Percentiles rank a stretch among this genome's conserved stretches.
These are phyloP conservation scores for Nesogale talazaci DNA, from an alignment of 2,113 vertebrate genomes.

Conservation along the genomic window DNA sequence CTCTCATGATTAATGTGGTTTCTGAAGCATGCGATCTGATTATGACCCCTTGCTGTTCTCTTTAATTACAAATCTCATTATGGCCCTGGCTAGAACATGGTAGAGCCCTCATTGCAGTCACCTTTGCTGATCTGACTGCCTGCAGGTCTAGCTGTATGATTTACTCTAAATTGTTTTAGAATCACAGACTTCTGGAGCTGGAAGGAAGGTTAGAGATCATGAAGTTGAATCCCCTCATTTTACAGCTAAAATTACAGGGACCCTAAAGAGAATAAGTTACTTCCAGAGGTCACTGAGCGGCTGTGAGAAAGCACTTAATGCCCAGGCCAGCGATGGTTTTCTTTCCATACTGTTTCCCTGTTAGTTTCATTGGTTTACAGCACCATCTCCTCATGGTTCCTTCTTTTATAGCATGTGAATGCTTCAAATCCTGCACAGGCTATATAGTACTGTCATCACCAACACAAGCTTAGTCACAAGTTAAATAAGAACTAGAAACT, in stretches of 20 bases:
- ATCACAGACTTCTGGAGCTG: constrained; percentile 72
- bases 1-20: constrained; percentile 74
- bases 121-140: constrained; percentile 69
- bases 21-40: constrained; percentile 78
- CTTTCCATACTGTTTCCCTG: not conserved
- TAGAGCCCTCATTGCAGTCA: constrained; percentile 49
- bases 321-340: not conserved
- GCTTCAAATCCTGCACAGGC: not conserved
- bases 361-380: not conserved
- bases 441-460: not conserved
- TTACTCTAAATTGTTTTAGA: constrained; percentile 82
- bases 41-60: constrained; percentile 80
- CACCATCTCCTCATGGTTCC: not conserved
- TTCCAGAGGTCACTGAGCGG: constrained; percentile 71
- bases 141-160: constrained; percentile 77
- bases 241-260: constrained; percentile 76
- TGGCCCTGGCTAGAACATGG: constrained; percentile 41
- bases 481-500: not conserved
- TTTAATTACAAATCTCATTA: constrained; percentile 81
- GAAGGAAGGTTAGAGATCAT: constrained; percentile 78
- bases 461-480: not conserved
- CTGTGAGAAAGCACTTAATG: not conserved
- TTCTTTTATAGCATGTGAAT: not conserved
- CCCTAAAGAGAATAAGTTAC: constrained; percentile 73
- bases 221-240: constrained; percentile 78